phyloP scores from a whole-genome alignment of 2,113 vertebrate genomes.

The Garra rufa region DNA sequence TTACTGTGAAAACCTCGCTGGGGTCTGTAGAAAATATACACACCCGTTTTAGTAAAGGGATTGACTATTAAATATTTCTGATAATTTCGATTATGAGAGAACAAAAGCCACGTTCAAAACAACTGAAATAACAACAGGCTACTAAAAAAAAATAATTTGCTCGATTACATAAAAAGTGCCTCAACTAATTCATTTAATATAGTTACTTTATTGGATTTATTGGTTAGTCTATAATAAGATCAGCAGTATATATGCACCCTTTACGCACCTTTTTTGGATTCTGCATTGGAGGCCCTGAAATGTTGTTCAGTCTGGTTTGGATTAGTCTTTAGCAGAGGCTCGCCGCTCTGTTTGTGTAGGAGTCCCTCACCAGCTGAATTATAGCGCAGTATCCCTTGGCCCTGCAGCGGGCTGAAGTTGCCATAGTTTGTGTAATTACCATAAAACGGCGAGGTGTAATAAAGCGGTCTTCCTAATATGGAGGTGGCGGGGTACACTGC shows the following conservation, averaged over 20 bases:
- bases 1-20: slow-evolving; percentile 75
- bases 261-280: slow-evolving; percentile 96
- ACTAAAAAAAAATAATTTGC: not conserved
- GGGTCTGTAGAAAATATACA: slow-evolving; percentile 85
- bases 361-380: slow-evolving; percentile 86
- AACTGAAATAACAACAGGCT: not conserved
- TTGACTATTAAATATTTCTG: not conserved
- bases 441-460: slow-evolving; percentile 98
- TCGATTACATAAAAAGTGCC: not conserved
- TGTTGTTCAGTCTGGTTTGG: slow-evolving; percentile 85
- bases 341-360: slow-evolving; percentile 85
- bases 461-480: slow-evolving; percentile 95
- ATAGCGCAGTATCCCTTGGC: slow-evolving; percentile 94
- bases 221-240: not conserved
- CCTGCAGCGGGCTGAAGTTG: slow-evolving; percentile 93
- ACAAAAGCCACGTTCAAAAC: not conserved
- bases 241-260: not conserved
- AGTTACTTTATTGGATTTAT: not conserved
- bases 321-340: slow-evolving; percentile 85
- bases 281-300: slow-evolving; percentile 87
- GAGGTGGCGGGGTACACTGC: slow-evolving; percentile 89
- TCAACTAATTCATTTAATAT: not conserved
- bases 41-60: slow-evolving; percentile 58
- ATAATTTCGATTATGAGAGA: not conserved
- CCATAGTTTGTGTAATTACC: slow-evolving; percentile 98